phyloP scores from a whole-genome alignment of 2,113 vertebrate genomes.

The Eira barbara region DNA sequence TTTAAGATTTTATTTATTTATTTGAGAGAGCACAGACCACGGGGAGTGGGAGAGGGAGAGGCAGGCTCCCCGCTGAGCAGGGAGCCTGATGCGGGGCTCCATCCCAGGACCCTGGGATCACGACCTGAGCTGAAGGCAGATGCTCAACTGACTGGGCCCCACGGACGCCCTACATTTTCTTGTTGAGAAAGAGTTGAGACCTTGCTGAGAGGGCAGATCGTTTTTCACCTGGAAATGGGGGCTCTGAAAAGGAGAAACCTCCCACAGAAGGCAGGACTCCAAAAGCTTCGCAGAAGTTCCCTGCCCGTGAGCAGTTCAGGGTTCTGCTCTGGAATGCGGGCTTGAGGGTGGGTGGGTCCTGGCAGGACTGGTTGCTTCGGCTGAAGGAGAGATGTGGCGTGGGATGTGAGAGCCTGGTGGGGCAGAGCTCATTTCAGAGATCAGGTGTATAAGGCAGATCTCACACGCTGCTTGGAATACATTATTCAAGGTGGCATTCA shows the following conservation, averaged over 20 bases:
- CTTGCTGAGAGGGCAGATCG: neutral
- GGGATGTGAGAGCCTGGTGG: fast-evolving
- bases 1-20: neutral
- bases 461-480: neutral
- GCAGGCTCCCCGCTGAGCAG: no score
- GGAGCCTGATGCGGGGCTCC: neutral
- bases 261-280: neutral
- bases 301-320: fast-evolving
- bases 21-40: neutral
- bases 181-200: neutral
- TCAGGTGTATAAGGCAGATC: neutral
- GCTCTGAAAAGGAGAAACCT: neutral
- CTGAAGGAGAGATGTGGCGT: neutral
- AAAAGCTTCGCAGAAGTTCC: neutral
- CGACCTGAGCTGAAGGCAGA: neutral
- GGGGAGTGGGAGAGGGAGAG: neutral
- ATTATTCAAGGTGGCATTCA: neutral
- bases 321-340: neutral
- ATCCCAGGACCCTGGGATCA: neutral
- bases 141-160: neutral
- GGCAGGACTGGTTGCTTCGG: fast-evolving
- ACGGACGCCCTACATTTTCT: neutral
- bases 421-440: neutral
- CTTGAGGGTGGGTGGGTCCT: neutral
- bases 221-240: neutral